phyloP scores from a whole-genome alignment of 1,140 invertebrate species.

The Condylostylus longicornis region DNA sequence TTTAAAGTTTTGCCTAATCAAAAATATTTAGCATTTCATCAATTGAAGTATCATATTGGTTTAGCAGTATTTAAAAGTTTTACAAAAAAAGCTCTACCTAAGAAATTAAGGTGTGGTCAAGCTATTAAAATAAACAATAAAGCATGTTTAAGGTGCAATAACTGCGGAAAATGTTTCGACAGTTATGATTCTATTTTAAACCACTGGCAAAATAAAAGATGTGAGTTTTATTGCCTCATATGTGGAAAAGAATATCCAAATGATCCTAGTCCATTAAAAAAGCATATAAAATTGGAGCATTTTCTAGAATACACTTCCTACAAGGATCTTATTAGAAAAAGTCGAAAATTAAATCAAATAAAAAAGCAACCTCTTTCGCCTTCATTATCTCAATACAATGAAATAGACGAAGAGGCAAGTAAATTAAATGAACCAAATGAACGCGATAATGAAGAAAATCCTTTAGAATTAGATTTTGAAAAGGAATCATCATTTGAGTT shows the following conservation, averaged over 20 bases:
- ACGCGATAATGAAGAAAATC: too few species aligned
- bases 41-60: constrained; percentile 10
- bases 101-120: constrained; percentile 6
- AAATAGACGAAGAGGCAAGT: too few species aligned
- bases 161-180: constrained; percentile 8
- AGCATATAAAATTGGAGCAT: too few species aligned
- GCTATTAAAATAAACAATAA: constrained; percentile 4
- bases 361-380: too few species aligned
- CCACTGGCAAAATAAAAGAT: constrained; percentile 8
- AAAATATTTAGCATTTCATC: constrained; percentile 7
- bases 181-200: constrained; percentile 7
- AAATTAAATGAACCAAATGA: too few species aligned
- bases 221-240: constrained; percentile 10
- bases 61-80: constrained; percentile 2
- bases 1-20: neutral
- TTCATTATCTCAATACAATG: too few species aligned
- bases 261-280: constrained; percentile 5
- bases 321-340: too few species aligned
- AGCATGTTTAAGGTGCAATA: constrained; percentile 9
- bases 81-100: constrained; percentile 3
- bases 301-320: too few species aligned
- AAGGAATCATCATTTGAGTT: too few species aligned
- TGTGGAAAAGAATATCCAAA: constrained; percentile 9
- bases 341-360: too few species aligned
- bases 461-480: too few species aligned